Percentiles rank a stretch among this genome's conserved stretches.
Evolutionary conservation across 2,888 invertebrate species (phyloP).

Genomic region (Drosophila melanosoma): DNA sequence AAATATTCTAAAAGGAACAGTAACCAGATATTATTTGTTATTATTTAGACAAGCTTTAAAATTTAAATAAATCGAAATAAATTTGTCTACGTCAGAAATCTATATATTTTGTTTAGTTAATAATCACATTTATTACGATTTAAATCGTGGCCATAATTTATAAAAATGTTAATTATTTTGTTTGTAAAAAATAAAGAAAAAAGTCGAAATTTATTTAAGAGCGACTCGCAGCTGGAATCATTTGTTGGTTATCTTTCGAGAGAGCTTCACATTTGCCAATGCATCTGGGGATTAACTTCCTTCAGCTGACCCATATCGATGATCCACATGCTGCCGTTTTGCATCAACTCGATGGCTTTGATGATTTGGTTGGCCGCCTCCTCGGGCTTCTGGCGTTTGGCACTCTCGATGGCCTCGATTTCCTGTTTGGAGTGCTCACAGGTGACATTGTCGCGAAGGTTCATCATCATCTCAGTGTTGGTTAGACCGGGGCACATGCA

Average conservation of each 20-base stretch:
- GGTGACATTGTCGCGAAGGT: constrained; percentile 79
- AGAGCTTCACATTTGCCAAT: constrained; percentile 75
- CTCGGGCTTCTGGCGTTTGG: constrained; percentile 81
- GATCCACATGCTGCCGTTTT: constrained; percentile 83
- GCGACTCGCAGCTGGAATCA: neutral
- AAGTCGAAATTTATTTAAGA: neutral
- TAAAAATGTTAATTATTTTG: no score
- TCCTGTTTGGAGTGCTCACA: constrained; percentile 73
- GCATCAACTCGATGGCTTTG: constrained; percentile 79
- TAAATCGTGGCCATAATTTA: no score
- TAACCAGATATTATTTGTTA: neutral
- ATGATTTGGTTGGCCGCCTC: constrained; percentile 79
- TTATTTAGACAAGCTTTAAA: no score
- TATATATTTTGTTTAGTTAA: no score
- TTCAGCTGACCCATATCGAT: constrained; percentile 77
- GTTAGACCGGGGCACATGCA: constrained; percentile 82
- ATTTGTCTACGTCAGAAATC: no score
- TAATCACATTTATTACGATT: neutral
- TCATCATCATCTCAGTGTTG: constrained; percentile 80
- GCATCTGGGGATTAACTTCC: constrained; percentile 74
- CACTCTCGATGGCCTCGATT: constrained; percentile 68
- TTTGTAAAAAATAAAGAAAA: neutral
- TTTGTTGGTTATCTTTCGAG: neutral
- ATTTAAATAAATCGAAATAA: no score
- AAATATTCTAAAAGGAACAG: neutral